Conservation (phyloP, 2,888 invertebrate species). For the Eupithecia abbreviata region DNA sequence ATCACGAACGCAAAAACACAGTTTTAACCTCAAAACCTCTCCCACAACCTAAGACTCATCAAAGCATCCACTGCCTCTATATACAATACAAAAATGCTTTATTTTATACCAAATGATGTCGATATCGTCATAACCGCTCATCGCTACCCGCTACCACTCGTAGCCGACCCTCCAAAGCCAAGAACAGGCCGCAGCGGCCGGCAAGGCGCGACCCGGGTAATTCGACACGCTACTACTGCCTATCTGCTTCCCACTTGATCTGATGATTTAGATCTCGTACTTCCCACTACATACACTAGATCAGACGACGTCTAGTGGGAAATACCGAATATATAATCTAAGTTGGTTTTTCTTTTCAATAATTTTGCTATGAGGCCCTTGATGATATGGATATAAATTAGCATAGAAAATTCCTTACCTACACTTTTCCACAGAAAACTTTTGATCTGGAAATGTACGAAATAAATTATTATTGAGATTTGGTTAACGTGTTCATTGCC, state of each 20-base stretch:
- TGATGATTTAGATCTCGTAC: background rate
- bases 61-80: background rate
- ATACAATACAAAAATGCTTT: too few species aligned
- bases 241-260: background rate
- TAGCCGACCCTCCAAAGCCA: conserved; percentile 39
- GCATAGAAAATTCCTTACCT: too few species aligned
- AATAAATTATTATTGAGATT: too few species aligned
- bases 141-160: conserved; percentile 49
- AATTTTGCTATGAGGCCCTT: background rate
- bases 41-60: background rate
- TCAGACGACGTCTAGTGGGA: background rate
- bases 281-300: background rate
- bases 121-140: background rate
- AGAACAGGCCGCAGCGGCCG: conserved; percentile 64
- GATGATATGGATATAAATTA: too few species aligned
- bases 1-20: background rate
- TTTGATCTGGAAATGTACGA: too few species aligned
- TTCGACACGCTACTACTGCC: conserved; percentile 59
- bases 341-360: background rate
- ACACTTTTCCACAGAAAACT: too few species aligned
- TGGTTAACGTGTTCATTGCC: too few species aligned
- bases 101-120: background rate
- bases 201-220: conserved; percentile 71
- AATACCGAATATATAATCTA: background rate
- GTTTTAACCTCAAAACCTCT: background rate